These are phyloP conservation scores for Drosophila phalerata DNA, from an alignment of 2,888 invertebrate species.

Conservation along the genomic window DNA sequence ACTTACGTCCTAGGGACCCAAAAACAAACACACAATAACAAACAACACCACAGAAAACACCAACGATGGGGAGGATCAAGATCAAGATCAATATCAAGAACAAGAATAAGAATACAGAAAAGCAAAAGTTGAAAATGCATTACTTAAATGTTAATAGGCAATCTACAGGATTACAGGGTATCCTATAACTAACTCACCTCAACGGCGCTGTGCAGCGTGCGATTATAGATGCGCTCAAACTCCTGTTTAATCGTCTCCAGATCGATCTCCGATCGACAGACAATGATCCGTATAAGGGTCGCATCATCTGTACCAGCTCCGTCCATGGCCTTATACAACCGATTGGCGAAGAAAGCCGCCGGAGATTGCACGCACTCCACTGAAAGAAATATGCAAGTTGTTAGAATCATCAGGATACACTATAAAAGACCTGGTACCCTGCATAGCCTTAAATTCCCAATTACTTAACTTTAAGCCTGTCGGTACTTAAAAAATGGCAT, in stretches of 20 bases:
- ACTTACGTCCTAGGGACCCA: conserved; percentile 71
- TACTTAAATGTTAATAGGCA: conserved; percentile 29
- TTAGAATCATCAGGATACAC: too few relatives aligned
- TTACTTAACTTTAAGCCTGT: too few relatives aligned
- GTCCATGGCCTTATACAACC: conserved; percentile 89
- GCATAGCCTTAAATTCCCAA: too few relatives aligned
- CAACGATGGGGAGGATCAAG: conserved; percentile 12
- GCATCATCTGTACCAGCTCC: conserved; percentile 91
- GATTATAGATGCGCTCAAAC: conserved; percentile 90
- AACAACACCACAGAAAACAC: conserved; percentile 35
- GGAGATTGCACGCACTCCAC: conserved; percentile 90
- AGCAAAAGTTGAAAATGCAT: conserved; percentile 44
- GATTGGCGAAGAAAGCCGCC: conserved; percentile 89
- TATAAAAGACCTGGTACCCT: too few relatives aligned
- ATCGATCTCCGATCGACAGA: conserved; percentile 90
- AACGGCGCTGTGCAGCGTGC: conserved; percentile 89
- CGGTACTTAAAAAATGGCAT: too few relatives aligned
- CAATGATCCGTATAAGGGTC: conserved; percentile 90
- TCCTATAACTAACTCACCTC: conserved; percentile 85
- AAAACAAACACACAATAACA: conserved; percentile 44
- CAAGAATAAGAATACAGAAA: conserved; percentile 39
- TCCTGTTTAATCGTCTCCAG: conserved; percentile 89
- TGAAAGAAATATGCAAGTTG: conserved; percentile 75
- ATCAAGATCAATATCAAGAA: conserved; percentile 9
- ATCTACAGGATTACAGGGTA: background rate